Conservation (phyloP, 2,797 vertebrate species). For the Acestrorhynchus altus region DNA sequence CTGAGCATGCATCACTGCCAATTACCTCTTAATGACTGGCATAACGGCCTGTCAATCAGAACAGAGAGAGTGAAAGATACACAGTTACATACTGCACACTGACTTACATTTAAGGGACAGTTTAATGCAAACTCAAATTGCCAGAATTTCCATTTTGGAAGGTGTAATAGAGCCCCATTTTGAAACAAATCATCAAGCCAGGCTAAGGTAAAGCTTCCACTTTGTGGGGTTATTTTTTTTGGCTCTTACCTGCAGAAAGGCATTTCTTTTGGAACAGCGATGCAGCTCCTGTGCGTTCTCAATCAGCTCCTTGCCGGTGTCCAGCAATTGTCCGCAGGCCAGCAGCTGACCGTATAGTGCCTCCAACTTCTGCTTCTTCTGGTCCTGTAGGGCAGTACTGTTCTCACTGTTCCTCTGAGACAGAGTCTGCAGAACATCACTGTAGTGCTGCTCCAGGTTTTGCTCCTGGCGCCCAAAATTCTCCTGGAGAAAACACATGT, state of each 20-base stretch:
- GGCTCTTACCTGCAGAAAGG: slow-evolving; percentile 86
- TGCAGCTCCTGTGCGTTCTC: slow-evolving; percentile 85
- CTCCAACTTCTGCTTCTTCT: slow-evolving; percentile 91
- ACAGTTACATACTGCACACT: slow-evolving; percentile 5
- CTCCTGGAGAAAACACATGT: slow-evolving; percentile 79
- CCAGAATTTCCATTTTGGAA: too few relatives aligned
- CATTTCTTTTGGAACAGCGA: slow-evolving; percentile 80
- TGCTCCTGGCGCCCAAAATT: slow-evolving; percentile 94
- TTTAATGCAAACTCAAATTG: background rate
- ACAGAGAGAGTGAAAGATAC: slow-evolving; percentile 31
- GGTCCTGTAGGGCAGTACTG: slow-evolving; percentile 81
- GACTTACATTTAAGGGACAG: too few relatives aligned
- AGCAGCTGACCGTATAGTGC: slow-evolving; percentile 88
- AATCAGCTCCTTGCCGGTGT: slow-evolving; percentile 88
- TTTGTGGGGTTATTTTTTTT: too few relatives aligned
- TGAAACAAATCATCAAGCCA: too few relatives aligned
- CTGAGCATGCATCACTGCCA: background rate
- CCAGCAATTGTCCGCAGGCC: slow-evolving; percentile 85
- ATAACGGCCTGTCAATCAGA: slow-evolving; percentile 81
- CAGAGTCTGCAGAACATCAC: slow-evolving; percentile 88
- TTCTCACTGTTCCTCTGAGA: slow-evolving; percentile 86
- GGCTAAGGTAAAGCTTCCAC: too few relatives aligned
- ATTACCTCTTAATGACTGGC: slow-evolving; percentile 87
- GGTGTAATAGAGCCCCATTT: too few relatives aligned
- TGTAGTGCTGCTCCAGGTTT: slow-evolving; percentile 92